Base-by-base conservation (phyloP, 2,888 invertebrate species). In the Epinotia bilunana region DNA sequence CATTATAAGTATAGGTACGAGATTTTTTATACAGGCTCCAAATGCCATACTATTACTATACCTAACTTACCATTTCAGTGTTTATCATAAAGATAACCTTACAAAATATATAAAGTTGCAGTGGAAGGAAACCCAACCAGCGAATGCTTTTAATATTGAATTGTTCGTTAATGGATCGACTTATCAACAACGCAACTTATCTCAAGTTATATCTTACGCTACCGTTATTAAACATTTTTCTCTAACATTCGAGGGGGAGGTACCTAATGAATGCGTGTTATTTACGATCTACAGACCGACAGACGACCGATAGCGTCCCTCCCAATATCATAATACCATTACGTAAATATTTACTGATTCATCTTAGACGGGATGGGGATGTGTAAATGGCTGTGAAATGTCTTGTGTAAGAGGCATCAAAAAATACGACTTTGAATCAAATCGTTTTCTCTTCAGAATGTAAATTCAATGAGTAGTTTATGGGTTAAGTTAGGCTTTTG, bases 241-340 rank as follows among this genome's bases (percentile, higher is more conserved):
- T 85, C 84, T 83, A 83, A 84, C 84, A 83, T 87, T 83, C 79
- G 78, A 81, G 81, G 84, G 89, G 86, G 87, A 85, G 84, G 86
- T 89, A 58, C 62, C 63, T 73, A 90, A 90, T 90, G 90, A 90
- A 89, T 89, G 86, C 84, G 80, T 78, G 85, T 91, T 90, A 91
- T 91, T 91, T 91, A 91, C 83, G 88, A 86, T 83, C 84, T 82
- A 84, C 80, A 86, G 87, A 90, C 85, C 88, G 88, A 86, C 82
- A 84, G 86, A 83, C 87, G 88, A 87, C 82, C 86, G 90, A 90
- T 90, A 91, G 84, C 87, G 86, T 85, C 87, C 86, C 84, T 83
- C 83, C 86, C 87, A 87, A 90, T 88, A 90, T 90, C 85, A 90
- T 88, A 90, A 85, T 82, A 83, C 88, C 84, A 89, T 90, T 90